A percentile compares a stretch with the other conserved stretches of the same genome.
Evolutionary conservation across 2,113 vertebrate species (phyloP).

Genomic region (Illadopsis cleaveri): DNA sequence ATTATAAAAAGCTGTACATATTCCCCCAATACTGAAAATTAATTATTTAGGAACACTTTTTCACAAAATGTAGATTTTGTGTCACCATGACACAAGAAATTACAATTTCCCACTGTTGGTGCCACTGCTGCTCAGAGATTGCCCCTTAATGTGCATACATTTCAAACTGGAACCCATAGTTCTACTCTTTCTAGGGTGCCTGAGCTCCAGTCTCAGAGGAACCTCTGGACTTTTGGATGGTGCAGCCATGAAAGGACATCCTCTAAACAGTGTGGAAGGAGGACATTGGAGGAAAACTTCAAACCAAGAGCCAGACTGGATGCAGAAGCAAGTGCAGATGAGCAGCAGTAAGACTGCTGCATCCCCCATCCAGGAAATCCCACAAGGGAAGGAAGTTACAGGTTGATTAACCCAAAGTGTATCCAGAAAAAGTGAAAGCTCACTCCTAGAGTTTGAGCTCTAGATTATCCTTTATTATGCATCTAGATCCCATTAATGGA

Average conservation of each 20-base stretch:
- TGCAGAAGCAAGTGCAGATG: background rate
- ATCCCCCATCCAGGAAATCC: background rate
- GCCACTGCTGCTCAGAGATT: background rate
- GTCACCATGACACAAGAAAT: conserved; percentile 20
- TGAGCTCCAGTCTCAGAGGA: background rate
- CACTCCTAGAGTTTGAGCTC: background rate
- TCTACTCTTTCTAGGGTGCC: background rate
- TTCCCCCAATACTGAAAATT: conserved; percentile 44
- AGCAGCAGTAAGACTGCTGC: background rate
- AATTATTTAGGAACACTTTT: conserved; percentile 49
- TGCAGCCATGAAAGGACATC: background rate
- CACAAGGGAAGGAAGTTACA: background rate
- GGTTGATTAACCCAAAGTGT: background rate
- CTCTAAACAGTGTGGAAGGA: background rate
- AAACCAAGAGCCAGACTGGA: background rate
- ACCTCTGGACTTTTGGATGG: background rate
- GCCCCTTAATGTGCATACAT: background rate
- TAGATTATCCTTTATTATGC: background rate
- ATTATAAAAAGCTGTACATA: conserved; percentile 59
- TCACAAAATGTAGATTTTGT: conserved; percentile 38
- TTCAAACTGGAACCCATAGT: background rate
- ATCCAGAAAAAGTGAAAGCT: background rate
- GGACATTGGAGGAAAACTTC: background rate
- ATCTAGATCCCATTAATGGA: background rate
- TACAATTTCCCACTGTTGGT: background rate